These are phyloP conservation scores for Allolobophora icterica DNA, from an alignment of 2,888 invertebrate genomes.

Conservation along the genomic window DNA sequence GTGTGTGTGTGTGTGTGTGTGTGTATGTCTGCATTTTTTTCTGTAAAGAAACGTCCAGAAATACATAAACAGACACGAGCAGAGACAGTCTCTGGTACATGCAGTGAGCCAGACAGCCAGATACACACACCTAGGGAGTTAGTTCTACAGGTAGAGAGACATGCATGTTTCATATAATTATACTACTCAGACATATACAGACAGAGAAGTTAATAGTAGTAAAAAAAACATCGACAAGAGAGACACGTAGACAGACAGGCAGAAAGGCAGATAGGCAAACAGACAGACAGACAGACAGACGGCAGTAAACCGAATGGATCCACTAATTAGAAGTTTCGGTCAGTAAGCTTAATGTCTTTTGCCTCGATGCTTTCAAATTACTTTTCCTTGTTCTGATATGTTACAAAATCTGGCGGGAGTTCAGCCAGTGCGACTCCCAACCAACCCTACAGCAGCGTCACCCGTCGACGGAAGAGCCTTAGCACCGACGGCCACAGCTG, in stretches of 20 bases:
- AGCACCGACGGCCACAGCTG: background rate
- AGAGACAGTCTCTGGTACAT: background rate
- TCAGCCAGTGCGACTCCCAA: background rate
- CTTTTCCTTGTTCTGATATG: background rate
- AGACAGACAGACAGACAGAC: background rate
- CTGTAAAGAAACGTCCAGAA: background rate
- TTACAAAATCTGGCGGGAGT: background rate
- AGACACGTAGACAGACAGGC: background rate
- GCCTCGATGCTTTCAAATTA: background rate
- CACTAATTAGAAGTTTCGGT: background rate
- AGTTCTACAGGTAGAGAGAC: no score
- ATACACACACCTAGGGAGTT: background rate
- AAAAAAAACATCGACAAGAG: background rate
- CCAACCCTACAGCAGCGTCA: no score
- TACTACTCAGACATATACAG: no score
- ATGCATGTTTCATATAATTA: no score
- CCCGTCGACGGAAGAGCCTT: no score
- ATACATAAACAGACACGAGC: background rate
- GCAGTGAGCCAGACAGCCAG: background rate
- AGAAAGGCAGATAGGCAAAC: background rate
- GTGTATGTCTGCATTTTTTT: no score
- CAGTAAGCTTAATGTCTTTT: conserved; percentile 17
- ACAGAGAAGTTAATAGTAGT: no score
- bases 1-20: no score
- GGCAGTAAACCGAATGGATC: background rate